Conservation (phyloP, 2,888 invertebrate genomes). For the Napeogenes sylphis region DNA sequence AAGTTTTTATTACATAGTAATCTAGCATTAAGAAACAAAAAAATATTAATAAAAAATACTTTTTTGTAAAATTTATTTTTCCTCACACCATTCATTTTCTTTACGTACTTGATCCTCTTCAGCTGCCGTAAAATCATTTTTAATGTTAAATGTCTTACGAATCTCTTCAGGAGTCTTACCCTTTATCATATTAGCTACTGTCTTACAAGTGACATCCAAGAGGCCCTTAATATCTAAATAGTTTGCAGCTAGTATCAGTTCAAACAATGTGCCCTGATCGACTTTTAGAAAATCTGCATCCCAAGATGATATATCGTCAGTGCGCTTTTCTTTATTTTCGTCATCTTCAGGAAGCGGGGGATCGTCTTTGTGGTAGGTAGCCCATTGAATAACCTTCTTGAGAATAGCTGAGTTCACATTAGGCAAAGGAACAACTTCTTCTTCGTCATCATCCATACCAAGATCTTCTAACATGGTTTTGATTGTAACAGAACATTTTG, state of each 20-base stretch:
- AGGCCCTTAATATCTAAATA: slow-evolving; percentile 97
- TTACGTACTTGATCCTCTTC: slow-evolving; percentile 99
- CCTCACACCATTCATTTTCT: slow-evolving; percentile 96
- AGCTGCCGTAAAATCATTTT: slow-evolving; percentile 96
- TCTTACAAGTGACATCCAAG: slow-evolving; percentile 98
- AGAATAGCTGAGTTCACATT: slow-evolving; percentile 98
- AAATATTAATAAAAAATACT: not conserved
- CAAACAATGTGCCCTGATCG: slow-evolving; percentile 97
- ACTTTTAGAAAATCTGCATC: slow-evolving; percentile 99
- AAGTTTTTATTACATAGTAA: not conserved
- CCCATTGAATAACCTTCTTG: slow-evolving; percentile 95
- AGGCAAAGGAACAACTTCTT: slow-evolving; percentile 96
- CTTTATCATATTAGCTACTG: slow-evolving; percentile 98
- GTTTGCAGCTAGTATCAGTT: slow-evolving; percentile 97
- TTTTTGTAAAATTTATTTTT: slow-evolving; percentile 77
- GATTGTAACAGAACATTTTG: slow-evolving; percentile 98
- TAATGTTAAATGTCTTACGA: slow-evolving; percentile 97
- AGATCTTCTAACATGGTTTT: slow-evolving; percentile 98
- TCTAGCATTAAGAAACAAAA: slow-evolving; percentile 1
- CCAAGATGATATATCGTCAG: slow-evolving; percentile 99
- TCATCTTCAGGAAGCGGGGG: slow-evolving; percentile 97
- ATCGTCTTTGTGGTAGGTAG: slow-evolving; percentile 96
- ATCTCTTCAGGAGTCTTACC: slow-evolving; percentile 99
- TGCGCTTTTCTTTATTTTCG: slow-evolving; percentile 98
- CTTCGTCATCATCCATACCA: slow-evolving; percentile 94